Percentiles rank a stretch among this genome's conserved stretches.
phyloP scores from a whole-genome alignment of 2,797 vertebrate species.

The Anabas testudineus region DNA sequence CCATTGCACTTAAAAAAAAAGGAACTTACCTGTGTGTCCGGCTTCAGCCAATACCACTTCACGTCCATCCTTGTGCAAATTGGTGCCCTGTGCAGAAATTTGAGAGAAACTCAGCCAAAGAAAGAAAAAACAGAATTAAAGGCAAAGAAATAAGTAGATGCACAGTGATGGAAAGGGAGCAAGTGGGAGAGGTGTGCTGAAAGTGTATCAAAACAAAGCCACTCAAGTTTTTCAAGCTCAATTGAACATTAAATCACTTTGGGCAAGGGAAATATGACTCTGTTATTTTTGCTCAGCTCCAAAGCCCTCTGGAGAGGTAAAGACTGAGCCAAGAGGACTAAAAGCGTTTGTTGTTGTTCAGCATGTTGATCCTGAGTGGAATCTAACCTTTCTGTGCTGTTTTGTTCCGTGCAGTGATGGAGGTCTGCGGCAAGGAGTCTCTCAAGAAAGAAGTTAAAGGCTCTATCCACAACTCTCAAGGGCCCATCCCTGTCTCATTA shows the following conservation, averaged over 20 bases:
- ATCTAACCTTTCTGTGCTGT: slow-evolving; percentile 57
- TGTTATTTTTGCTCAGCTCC: slow-evolving; percentile 57
- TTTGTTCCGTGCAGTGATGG: slow-evolving; percentile 35
- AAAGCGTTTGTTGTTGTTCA: slow-evolving; percentile 68
- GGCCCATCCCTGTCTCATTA: slow-evolving; percentile 32
- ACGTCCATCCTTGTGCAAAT: slow-evolving; percentile 27
- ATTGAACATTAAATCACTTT: slow-evolving; percentile 65
- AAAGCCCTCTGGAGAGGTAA: slow-evolving; percentile 46
- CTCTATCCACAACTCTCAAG: slow-evolving; percentile 39
- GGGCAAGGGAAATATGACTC: slow-evolving; percentile 57
- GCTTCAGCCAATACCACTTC: slow-evolving; percentile 16
- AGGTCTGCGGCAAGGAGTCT: slow-evolving; percentile 47
- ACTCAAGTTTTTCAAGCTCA: slow-evolving; percentile 51
- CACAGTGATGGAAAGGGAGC: slow-evolving; percentile 4
- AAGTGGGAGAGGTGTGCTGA: slow-evolving; percentile 46
- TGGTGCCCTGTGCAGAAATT: slow-evolving; percentile 7
- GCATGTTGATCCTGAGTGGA: slow-evolving; percentile 60
- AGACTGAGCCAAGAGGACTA: slow-evolving; percentile 54
- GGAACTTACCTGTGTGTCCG: slow-evolving; percentile 33
- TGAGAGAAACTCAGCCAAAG: slow-evolving; percentile 5
- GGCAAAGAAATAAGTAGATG: slow-evolving; percentile 24
- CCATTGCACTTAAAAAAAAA: slow-evolving; percentile 26
- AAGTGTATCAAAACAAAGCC: slow-evolving; percentile 62
- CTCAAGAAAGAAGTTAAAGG: slow-evolving; percentile 60
- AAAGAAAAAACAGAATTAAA: slow-evolving; percentile 20